A percentile compares a stretch with the other conserved stretches of the same genome.
These are phyloP conservation scores for Aphodius sticticus DNA, from an alignment of 2,888 invertebrate genomes.

Conservation along the genomic window DNA sequence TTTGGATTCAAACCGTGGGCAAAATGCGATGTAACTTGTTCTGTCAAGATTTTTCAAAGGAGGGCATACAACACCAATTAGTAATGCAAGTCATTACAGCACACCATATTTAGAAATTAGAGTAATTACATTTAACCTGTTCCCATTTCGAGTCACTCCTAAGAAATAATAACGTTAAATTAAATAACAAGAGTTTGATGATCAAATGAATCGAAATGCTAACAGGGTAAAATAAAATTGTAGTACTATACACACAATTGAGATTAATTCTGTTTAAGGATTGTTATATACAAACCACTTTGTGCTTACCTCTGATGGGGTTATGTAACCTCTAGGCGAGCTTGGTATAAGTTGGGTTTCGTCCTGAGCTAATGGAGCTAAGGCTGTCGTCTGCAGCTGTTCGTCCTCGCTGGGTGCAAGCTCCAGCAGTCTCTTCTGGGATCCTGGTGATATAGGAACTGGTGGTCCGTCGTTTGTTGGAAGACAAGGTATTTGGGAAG, in stretches of 20 bases:
- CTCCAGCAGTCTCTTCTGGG: constrained; percentile 52
- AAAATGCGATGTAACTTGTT: constrained; percentile 7
- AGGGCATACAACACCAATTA: constrained; percentile 45
- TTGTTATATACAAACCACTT: constrained; percentile 17
- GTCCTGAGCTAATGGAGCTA: constrained; percentile 57
- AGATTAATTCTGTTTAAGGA: not conserved
- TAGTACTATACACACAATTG: not conserved
- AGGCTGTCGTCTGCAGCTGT: constrained; percentile 38
- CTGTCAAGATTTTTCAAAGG: constrained; percentile 27
- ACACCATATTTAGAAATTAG: constrained; percentile 35
- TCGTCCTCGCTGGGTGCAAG: constrained; percentile 48
- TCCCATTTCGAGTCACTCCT: not conserved
- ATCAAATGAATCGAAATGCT: not conserved
- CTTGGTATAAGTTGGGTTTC: constrained; percentile 57
- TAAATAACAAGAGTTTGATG: not conserved
- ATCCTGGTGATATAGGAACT: constrained; percentile 53
- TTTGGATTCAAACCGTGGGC: constrained; percentile 17
- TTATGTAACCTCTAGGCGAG: constrained; percentile 57
- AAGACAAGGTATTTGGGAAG: constrained; percentile 62
- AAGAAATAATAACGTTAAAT: not conserved
- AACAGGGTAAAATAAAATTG: not conserved
- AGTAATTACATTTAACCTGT: constrained; percentile 29
- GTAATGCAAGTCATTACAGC: constrained; percentile 44
- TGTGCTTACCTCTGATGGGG: constrained; percentile 57
- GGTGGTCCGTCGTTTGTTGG: constrained; percentile 55